Conservation (phyloP, 2,113 vertebrate genomes). For the Hyperopisus bebe region DNA sequence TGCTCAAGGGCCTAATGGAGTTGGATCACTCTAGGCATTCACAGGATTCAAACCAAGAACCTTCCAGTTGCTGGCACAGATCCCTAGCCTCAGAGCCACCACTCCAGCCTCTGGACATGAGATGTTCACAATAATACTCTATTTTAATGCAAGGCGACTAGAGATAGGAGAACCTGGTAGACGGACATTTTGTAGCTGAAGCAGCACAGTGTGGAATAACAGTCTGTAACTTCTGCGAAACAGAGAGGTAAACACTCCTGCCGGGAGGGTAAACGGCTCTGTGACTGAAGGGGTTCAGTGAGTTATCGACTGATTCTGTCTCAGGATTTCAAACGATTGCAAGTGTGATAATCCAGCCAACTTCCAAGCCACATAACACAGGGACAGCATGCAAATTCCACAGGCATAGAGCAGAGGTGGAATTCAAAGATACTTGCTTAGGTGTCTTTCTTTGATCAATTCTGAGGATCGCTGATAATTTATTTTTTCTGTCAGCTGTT, state of each 20-base stretch:
- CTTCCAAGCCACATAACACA: not conserved
- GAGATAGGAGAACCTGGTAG: not conserved
- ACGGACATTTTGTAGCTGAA: not conserved
- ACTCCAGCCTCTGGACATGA: too few relatives aligned
- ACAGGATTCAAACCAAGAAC: too few relatives aligned
- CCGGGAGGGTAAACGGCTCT: not conserved
- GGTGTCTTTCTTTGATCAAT: not conserved
- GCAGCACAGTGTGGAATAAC: not conserved
- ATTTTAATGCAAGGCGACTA: not conserved
- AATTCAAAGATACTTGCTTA: not conserved
- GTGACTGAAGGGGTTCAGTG: not conserved
- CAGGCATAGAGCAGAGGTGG: not conserved
- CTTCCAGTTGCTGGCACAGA: too few relatives aligned
- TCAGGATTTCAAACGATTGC: not conserved
- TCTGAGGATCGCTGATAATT: not conserved
- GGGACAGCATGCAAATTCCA: not conserved
- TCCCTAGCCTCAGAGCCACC: too few relatives aligned
- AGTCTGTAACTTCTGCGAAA: not conserved
- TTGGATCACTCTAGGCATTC: too few relatives aligned
- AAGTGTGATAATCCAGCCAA: not conserved
- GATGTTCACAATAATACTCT: not conserved
- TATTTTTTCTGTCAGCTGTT: not conserved
- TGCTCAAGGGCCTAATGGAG: too few relatives aligned
- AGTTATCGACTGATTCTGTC: not conserved
- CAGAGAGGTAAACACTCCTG: not conserved